Percentiles rank a stretch among this genome's conserved stretches.
phyloP scores from a whole-genome alignment of 2,888 invertebrate genomes.

The Ariolimax columbianus region DNA sequence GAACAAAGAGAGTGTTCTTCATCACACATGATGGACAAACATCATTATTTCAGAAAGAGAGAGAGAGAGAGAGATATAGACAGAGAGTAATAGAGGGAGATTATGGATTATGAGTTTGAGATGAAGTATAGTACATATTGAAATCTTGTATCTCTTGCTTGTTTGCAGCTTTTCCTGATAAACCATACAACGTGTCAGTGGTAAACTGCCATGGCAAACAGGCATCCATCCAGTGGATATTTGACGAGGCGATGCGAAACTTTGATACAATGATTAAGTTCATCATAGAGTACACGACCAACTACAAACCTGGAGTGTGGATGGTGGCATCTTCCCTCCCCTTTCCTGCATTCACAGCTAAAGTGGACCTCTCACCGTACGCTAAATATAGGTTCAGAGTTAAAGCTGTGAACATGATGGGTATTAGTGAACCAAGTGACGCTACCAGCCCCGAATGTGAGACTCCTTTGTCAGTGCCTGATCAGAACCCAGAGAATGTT shows the following conservation, averaged over 20 bases:
- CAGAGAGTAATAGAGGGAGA: neutral
- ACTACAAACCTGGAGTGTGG: slow-evolving; percentile 65
- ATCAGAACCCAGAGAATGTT: slow-evolving; percentile 95
- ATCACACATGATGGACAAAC: no score
- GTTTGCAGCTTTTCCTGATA: slow-evolving; percentile 83
- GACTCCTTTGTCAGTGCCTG: slow-evolving; percentile 91
- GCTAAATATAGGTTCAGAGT: slow-evolving; percentile 88
- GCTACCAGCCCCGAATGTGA: slow-evolving; percentile 83
- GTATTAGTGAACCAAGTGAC: slow-evolving; percentile 90
- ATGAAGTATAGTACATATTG: neutral
- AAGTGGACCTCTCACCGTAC: slow-evolving; percentile 45
- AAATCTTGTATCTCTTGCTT: neutral
- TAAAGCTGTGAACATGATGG: slow-evolving; percentile 94
- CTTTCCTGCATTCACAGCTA: slow-evolving; percentile 28
- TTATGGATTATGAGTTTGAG: neutral
- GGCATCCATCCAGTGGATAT: slow-evolving; percentile 89
- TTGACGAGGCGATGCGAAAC: slow-evolving; percentile 67
- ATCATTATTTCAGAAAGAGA: no score
- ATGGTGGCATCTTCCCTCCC: slow-evolving; percentile 14
- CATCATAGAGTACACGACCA: slow-evolving; percentile 72
- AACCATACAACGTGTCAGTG: slow-evolving; percentile 83
- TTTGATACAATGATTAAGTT: slow-evolving; percentile 69
- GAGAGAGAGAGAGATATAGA: neutral
- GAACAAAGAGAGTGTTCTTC: no score
- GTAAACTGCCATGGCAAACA: slow-evolving; percentile 84